Conservation (phyloP, 2,113 vertebrate species). For the Crotalus tigris region DNA sequence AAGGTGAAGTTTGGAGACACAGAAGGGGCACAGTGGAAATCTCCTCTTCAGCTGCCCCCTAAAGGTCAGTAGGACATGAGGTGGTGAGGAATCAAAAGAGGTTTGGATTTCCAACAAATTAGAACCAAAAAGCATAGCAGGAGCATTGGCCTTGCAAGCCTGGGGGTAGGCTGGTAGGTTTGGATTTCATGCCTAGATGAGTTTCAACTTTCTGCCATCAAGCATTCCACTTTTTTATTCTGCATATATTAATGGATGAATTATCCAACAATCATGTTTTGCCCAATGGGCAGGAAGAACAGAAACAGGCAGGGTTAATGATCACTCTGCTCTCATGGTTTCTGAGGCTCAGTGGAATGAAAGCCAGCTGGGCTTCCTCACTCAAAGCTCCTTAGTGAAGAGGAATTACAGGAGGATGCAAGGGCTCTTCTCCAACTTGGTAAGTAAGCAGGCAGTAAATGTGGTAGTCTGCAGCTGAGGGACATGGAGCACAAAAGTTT, state of each 20-base stretch:
- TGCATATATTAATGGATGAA: not conserved
- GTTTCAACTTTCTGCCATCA: not conserved
- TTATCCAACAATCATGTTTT: not conserved
- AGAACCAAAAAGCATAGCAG: not conserved
- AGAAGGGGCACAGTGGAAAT: not conserved
- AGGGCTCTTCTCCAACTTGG: constrained; percentile 5
- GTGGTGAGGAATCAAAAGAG: not conserved
- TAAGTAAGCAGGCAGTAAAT: constrained; percentile 29
- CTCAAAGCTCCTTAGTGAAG: not conserved
- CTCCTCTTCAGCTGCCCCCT: not conserved
- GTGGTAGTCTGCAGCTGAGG: not conserved
- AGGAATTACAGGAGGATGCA: not conserved
- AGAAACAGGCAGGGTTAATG: not conserved
- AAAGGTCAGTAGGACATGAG: not conserved
- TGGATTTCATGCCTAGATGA: not conserved
- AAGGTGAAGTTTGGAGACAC: not conserved
- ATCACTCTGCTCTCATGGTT: constrained; percentile 26
- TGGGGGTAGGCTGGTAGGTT: no score
- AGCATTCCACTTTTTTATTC: not conserved
- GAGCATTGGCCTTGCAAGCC: no score
- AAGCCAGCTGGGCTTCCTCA: not conserved
- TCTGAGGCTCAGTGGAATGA: not conserved
- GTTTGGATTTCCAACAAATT: not conserved
- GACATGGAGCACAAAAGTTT: no score
- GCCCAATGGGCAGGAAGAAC: constrained; percentile 13